Evolutionary conservation across 2,888 invertebrate genomes (phyloP), one percentile per base, ranked within the genome.

Genomic region (Cephus pygmeus): DNA sequence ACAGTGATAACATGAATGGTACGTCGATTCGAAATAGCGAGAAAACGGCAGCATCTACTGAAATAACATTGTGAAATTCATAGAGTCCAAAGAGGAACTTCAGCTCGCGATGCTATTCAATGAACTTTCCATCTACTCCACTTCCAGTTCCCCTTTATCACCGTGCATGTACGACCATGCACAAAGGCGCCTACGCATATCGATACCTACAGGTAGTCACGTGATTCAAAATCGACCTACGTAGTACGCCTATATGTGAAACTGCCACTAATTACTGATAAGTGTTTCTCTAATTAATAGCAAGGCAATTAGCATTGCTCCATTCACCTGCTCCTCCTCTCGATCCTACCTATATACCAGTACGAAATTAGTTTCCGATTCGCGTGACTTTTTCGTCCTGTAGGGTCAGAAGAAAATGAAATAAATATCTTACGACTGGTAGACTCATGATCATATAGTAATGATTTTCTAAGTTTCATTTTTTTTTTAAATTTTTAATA

Each of bases 261-360:
- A 12, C 73, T 34, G 76, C 75, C 30, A 69, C 75, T 75, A 77
- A 77, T 77, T 77, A 40, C 23, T 75, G 75, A 75, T 75, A 75
- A 77, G 75, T 77, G 77, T 77, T 77, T 77, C 75, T 75, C 71
- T 77, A 77, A 77, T 77, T 77, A 75, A 71, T 35, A 75, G 75
- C 75, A 36, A 75, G 71, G 75, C 71, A 77, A 77, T 77, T 77
- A 77, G 77, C 69, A 74, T 23, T n/a, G 30, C 34, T 69, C 75
- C 40, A 40, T 23, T 40, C 15, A 12, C 40, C 40, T 80, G 76
- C 40, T 74, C 77, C 76, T 75, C 31, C 40, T 69, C 68, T n/a
- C 30, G 6, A 69, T 35, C 23, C 69, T 6, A 15, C 23, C 40
- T 40, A 40, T 23, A 23, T 4, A 40, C 1, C 23, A 23, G 23